Percentiles rank a stretch among this genome's conserved stretches.
These are phyloP conservation scores for Chloroceryle inda DNA, from an alignment of 2,797 vertebrate species.

Conservation along the genomic window DNA sequence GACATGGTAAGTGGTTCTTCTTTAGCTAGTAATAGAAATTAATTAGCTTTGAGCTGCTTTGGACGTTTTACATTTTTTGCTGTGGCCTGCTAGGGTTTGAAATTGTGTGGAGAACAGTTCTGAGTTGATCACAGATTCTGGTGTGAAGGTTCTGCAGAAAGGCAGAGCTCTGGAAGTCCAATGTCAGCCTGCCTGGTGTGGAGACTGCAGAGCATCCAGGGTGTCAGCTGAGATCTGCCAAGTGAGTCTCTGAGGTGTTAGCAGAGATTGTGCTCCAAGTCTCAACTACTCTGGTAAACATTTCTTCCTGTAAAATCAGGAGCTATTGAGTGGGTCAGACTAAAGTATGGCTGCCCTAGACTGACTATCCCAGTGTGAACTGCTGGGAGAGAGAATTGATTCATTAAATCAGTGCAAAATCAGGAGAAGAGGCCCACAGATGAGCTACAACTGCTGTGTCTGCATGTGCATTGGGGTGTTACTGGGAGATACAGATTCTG, in stretches of 20 bases:
- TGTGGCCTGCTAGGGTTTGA: conserved; percentile 74
- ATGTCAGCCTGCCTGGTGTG: not conserved
- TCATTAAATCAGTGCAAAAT: not conserved
- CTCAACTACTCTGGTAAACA: not conserved
- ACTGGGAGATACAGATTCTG: not conserved
- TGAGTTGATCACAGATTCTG: conserved; percentile 73
- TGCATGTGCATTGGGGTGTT: rapidly evolving
- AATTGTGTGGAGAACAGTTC: conserved; percentile 77
- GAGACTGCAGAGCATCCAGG: not conserved
- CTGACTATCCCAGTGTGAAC: not conserved
- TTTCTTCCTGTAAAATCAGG: not conserved
- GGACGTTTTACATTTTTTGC: conserved; percentile 71
- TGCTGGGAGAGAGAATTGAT: not conserved
- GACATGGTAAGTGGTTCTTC: conserved; percentile 80
- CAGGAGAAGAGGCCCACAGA: not conserved
- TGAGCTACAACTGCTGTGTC: not conserved
- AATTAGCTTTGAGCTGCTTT: conserved; percentile 82
- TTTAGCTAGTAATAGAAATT: conserved; percentile 82
- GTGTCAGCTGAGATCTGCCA: not conserved
- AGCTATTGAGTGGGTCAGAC: not conserved
- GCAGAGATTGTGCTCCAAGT: not conserved
- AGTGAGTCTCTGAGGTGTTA: not conserved
- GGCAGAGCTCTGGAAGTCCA: conserved; percentile 49
- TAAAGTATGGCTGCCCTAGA: not conserved
- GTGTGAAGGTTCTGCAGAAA: conserved; percentile 70